phyloP scores from a whole-genome alignment of 2,113 vertebrate genomes.

The Oceanodroma tethys region DNA sequence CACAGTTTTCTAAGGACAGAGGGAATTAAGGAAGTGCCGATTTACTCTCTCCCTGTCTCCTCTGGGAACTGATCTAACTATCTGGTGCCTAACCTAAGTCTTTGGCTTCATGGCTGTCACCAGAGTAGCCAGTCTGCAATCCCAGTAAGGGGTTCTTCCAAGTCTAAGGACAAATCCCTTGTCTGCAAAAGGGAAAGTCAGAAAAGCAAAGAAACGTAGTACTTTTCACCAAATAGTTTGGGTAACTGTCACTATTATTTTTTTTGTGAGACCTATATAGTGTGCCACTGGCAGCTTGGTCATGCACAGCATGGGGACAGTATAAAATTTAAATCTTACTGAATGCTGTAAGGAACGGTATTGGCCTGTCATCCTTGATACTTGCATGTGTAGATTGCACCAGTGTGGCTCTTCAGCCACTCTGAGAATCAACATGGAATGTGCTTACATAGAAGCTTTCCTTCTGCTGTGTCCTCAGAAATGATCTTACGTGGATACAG shows the following conservation, averaged over 20 bases:
- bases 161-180: neutral
- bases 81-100: neutral
- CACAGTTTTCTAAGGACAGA: neutral
- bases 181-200: neutral
- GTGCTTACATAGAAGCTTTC: neutral
- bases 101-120: neutral
- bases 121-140: neutral
- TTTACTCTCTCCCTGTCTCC: neutral
- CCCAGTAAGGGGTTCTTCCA: neutral
- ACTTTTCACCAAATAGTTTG: neutral
- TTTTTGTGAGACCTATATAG: neutral
- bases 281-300: neutral
- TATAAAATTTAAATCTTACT: neutral
- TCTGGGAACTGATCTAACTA: neutral
- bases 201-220: neutral
- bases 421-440: neutral
- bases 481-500: neutral
- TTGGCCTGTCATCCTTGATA: neutral
- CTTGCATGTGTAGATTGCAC: neutral
- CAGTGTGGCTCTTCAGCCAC: neutral
- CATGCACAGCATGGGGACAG: neutral
- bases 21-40: neutral
- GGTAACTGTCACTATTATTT: neutral
- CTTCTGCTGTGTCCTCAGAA: neutral
- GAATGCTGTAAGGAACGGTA: neutral